A percentile compares a stretch with the other conserved stretches of the same genome.
Conservation (phyloP, 1,140 invertebrate species). For the Hypothenemus hampei region DNA sequence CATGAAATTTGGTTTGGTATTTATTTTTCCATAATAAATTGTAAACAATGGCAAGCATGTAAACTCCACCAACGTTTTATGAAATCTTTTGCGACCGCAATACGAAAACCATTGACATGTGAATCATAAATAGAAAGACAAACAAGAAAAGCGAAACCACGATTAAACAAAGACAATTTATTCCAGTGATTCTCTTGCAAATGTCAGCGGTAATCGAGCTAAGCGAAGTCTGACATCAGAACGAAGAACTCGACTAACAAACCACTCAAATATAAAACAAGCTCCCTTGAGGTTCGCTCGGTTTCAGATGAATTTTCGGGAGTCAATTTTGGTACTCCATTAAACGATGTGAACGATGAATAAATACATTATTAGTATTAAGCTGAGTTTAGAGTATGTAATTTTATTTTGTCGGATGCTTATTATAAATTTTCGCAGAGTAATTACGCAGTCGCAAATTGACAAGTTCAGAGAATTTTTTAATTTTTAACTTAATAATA, state of each 20-base stretch:
- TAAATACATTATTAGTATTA: neutral
- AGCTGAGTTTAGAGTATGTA: neutral
- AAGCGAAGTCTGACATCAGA: constrained; percentile 4
- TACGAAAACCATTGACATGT: too few species aligned
- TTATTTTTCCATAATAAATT: too few species aligned
- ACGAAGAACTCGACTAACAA: constrained; percentile 1
- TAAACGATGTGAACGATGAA: constrained; percentile 1
- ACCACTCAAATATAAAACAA: constrained; percentile 8
- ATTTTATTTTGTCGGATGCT: too few species aligned
- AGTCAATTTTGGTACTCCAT: neutral
- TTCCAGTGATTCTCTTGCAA: constrained; percentile 2
- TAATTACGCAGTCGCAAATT: too few species aligned
- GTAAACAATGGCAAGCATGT: too few species aligned
- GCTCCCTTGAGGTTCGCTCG: neutral
- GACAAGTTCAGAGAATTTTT: too few species aligned
- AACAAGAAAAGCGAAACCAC: neutral
- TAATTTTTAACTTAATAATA: too few species aligned
- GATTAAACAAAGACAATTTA: constrained; percentile 7
- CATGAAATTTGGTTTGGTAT: too few species aligned
- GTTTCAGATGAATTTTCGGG: constrained; percentile 1
- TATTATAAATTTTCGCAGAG: too few species aligned
- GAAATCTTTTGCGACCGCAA: too few species aligned
- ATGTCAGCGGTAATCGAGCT: constrained; percentile 9
- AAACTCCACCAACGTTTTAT: too few species aligned
- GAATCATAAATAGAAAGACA: too few species aligned